phyloP scores from a whole-genome alignment of 2,797 vertebrate species.

The Pseudocheirus occidentalis region DNA sequence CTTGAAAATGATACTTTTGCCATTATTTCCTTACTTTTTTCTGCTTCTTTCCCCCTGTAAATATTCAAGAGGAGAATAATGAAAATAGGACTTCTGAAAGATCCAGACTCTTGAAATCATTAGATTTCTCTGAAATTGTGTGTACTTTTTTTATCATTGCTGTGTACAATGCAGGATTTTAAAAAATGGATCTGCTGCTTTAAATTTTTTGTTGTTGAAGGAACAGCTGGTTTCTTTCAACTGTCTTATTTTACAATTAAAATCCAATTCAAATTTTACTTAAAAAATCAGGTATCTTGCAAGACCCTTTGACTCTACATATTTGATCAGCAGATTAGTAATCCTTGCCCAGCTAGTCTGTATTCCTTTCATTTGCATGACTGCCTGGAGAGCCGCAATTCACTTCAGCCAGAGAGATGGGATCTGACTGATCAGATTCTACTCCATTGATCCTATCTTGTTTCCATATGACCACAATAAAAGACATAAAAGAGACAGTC shows the following conservation, averaged over 20 bases:
- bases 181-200: not conserved
- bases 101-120: slow-evolving; percentile 28
- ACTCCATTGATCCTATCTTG: slow-evolving; percentile 68
- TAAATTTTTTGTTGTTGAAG: slow-evolving; percentile 39
- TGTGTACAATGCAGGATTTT: slow-evolving; percentile 11
- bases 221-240: slow-evolving; percentile 66
- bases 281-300: not conserved
- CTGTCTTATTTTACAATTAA: slow-evolving; percentile 52
- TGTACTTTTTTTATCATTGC: slow-evolving; percentile 54
- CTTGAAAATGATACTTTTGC: slow-evolving; percentile 78
- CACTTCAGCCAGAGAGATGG: slow-evolving; percentile 68
- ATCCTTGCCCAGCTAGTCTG: slow-evolving; percentile 65
- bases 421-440: slow-evolving; percentile 68
- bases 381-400: slow-evolving; percentile 77
- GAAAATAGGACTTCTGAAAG: slow-evolving; percentile 53
- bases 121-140: slow-evolving; percentile 57
- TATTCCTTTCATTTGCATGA: slow-evolving; percentile 70
- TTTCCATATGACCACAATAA: slow-evolving; percentile 75
- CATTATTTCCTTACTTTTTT: slow-evolving; percentile 80
- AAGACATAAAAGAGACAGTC: slow-evolving; percentile 2
- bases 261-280: slow-evolving; percentile 36
- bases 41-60: slow-evolving; percentile 74
- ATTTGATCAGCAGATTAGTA: slow-evolving; percentile 34
- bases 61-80: slow-evolving; percentile 72
- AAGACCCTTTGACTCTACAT: slow-evolving; percentile 45